These are phyloP conservation scores for Drosophila neonasuta DNA, from an alignment of 2,888 invertebrate genomes.

Conservation along the genomic window DNA sequence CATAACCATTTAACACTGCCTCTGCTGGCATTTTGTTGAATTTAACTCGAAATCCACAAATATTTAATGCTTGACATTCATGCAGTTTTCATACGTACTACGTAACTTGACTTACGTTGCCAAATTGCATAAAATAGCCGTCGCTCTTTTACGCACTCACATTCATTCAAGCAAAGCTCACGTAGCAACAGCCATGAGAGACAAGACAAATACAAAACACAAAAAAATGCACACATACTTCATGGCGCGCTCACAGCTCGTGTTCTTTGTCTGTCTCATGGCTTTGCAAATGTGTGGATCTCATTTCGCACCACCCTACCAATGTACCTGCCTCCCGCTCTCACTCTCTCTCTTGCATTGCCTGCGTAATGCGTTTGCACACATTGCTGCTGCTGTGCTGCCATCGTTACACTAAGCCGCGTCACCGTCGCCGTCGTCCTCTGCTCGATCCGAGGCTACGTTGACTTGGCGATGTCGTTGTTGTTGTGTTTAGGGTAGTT, in stretches of 20 bases:
- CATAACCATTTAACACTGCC: slow-evolving; percentile 36
- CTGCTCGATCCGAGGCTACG: slow-evolving; percentile 47
- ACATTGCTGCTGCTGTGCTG: slow-evolving; percentile 27
- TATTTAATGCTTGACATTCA: not conserved
- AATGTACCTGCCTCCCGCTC: slow-evolving; percentile 12
- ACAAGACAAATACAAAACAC: not conserved
- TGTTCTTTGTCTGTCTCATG: not conserved
- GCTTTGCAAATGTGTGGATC: slow-evolving; percentile 46
- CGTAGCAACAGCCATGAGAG: slow-evolving; percentile 44
- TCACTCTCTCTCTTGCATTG: not conserved
- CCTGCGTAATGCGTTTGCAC: slow-evolving; percentile 9
- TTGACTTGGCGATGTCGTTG: slow-evolving; percentile 13
- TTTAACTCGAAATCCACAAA: slow-evolving; percentile 11
- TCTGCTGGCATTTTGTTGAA: slow-evolving; percentile 15
- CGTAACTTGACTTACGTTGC: slow-evolving; percentile 32
- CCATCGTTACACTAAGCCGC: slow-evolving; percentile 39
- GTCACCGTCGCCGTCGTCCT: slow-evolving; percentile 23
- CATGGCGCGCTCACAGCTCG: slow-evolving; percentile 56
- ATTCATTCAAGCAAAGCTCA: slow-evolving; percentile 34
- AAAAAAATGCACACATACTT: slow-evolving; percentile 61
- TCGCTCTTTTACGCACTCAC: slow-evolving; percentile 3
- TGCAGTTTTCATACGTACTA: slow-evolving; percentile 6
- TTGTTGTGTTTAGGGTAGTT: slow-evolving; percentile 58
- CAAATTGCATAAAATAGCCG: slow-evolving; percentile 36
- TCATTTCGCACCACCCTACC: slow-evolving; percentile 21